Evolutionary conservation across 2,797 vertebrate species (phyloP).

Genomic region (Urophycis tenuis): DNA sequence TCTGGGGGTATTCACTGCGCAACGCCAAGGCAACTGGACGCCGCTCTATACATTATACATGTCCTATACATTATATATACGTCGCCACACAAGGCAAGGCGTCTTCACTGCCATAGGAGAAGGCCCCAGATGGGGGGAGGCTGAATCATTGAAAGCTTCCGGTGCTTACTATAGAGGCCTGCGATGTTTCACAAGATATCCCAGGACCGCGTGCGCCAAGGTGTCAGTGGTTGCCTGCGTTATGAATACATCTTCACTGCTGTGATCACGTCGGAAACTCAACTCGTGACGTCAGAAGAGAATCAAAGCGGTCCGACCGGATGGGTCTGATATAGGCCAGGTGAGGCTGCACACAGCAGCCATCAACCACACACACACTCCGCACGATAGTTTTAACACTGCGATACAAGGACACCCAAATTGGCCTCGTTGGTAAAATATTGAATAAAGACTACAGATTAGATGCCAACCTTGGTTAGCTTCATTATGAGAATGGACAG

Average conservation of each 20-base stretch:
- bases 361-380: too few species aligned
- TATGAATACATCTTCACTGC: neutral
- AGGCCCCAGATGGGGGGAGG: slow-evolving; percentile 8
- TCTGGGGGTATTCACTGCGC: slow-evolving; percentile 50
- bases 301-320: neutral
- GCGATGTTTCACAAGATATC: neutral
- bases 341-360: too few species aligned
- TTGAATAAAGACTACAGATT: neutral
- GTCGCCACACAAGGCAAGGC: slow-evolving; percentile 56
- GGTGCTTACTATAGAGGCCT: neutral
- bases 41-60: slow-evolving; percentile 68
- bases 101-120: slow-evolving; percentile 46
- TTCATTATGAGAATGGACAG: neutral
- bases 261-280: neutral
- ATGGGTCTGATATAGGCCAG: too few species aligned
- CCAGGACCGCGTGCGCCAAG: neutral
- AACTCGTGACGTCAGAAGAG: neutral
- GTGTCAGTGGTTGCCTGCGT: neutral
- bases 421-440: neutral
- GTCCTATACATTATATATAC: slow-evolving; percentile 68
- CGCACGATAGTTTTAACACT: too few species aligned
- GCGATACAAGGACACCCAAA: neutral
- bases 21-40: slow-evolving; percentile 55
- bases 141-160: neutral
- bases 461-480: neutral